A percentile compares a stretch with the other conserved stretches of the same genome.
Conservation (phyloP, 1,140 invertebrate genomes). For the Ceratosolen fusciceps region DNA sequence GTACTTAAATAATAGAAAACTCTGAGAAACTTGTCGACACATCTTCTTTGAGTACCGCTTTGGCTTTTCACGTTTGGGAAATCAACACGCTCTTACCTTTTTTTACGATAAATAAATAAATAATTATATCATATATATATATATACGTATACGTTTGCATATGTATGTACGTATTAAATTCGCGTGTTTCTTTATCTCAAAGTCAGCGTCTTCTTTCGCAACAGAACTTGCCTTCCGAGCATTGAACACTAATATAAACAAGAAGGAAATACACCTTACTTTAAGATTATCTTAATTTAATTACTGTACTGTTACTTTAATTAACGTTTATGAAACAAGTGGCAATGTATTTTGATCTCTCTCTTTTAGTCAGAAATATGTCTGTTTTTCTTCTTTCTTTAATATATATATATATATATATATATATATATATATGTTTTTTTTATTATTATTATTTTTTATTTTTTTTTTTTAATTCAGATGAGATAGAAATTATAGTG, state of each 20-base stretch:
- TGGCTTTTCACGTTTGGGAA: slow-evolving; percentile 33
- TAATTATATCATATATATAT: no score
- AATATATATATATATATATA: background rate
- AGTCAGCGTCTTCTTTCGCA: slow-evolving; percentile 60
- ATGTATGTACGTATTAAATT: slow-evolving; percentile 45
- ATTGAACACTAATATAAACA: slow-evolving; percentile 59
- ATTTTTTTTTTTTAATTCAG: slow-evolving; percentile 61
- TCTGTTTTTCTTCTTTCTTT: slow-evolving; percentile 55
- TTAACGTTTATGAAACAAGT: slow-evolving; percentile 75
- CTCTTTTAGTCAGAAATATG: slow-evolving; percentile 78
- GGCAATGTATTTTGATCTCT: slow-evolving; percentile 83
- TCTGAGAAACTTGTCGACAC: slow-evolving; percentile 42
- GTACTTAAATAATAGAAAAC: slow-evolving; percentile 49
- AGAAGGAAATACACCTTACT: slow-evolving; percentile 58
- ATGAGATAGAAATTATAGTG: slow-evolving; percentile 64
- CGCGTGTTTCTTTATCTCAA: slow-evolving; percentile 55
- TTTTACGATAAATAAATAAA: slow-evolving; percentile 37
- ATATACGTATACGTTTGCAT: no score
- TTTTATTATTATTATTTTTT: background rate
- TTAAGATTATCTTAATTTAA: slow-evolving; percentile 68
- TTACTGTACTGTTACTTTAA: slow-evolving; percentile 71
- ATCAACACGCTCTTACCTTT: slow-evolving; percentile 36
- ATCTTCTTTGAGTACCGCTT: slow-evolving; percentile 44
- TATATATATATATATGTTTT: slow-evolving; percentile 18
- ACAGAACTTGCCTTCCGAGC: slow-evolving; percentile 63